These are phyloP conservation scores for Anolis sagrei DNA, from an alignment of 2,113 vertebrate genomes.

Conservation along the genomic window DNA sequence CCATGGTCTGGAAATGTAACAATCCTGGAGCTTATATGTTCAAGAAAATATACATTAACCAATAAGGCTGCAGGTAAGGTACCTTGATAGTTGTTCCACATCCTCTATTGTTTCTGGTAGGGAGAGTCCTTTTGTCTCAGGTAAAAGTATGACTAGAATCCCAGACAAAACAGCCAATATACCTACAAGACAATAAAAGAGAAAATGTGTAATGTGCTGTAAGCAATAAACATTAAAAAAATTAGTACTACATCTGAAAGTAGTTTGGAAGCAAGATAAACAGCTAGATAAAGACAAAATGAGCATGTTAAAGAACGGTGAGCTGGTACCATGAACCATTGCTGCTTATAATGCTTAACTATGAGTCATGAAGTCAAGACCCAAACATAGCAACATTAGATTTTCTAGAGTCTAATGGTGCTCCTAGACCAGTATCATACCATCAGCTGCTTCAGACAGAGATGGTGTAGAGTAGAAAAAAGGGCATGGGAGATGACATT, in stretches of 20 bases:
- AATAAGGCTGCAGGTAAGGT: conserved; percentile 18
- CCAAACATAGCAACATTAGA: background rate
- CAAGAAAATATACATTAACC: background rate
- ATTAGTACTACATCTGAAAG: background rate
- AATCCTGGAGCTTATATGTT: background rate
- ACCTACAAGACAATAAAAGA: conserved; percentile 68
- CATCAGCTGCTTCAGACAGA: background rate
- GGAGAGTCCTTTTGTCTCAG: conserved; percentile 89
- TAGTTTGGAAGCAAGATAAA: background rate
- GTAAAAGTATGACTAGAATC: conserved; percentile 86
- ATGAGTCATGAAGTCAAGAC: background rate
- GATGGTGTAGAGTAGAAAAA: background rate
- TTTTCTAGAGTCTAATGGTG: background rate
- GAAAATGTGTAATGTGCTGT: background rate
- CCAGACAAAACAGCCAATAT: conserved; percentile 85
- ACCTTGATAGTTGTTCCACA: conserved; percentile 89
- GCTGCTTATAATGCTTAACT: background rate
- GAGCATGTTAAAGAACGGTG: background rate
- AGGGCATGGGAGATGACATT: background rate
- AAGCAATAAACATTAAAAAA: background rate
- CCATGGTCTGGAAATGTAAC: background rate
- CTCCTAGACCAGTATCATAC: background rate
- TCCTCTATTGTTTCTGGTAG: conserved; percentile 93
- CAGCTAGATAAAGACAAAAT: background rate
- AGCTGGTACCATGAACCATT: background rate